Percentiles rank a stretch among this genome's conserved stretches.
Conservation (phyloP, 2,888 invertebrate genomes). For the Corythucha ciliata region DNA sequence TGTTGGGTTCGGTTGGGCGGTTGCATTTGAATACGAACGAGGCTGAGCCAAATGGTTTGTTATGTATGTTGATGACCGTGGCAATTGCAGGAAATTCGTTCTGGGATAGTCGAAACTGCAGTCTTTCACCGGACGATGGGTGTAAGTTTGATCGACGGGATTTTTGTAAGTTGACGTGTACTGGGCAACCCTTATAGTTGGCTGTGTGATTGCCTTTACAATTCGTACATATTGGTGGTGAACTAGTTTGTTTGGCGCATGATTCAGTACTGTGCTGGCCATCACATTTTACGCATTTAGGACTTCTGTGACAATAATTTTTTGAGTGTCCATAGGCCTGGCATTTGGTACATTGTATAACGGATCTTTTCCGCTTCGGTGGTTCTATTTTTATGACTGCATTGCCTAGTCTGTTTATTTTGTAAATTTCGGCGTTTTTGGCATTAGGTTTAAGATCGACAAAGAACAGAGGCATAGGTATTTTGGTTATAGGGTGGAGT, state of each 20-base stretch:
- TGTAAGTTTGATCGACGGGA: too few relatives aligned
- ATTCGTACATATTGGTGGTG: slow-evolving; percentile 9
- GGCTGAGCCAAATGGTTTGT: too few relatives aligned
- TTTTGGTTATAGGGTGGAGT: slow-evolving; percentile 14
- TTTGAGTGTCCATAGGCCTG: slow-evolving; percentile 13
- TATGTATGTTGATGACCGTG: too few relatives aligned
- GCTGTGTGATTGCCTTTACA: slow-evolving; percentile 14
- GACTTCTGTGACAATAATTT: slow-evolving; percentile 14
- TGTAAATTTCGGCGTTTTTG: slow-evolving; percentile 18
- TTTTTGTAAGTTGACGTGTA: slow-evolving; percentile 4
- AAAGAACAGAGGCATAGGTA: slow-evolving; percentile 15
- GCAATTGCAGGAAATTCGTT: too few relatives aligned
- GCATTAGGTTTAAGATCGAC: slow-evolving; percentile 15
- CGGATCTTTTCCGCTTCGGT: slow-evolving; percentile 6
- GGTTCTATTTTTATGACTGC: slow-evolving; percentile 16
- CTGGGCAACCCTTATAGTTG: slow-evolving; percentile 15
- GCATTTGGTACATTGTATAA: slow-evolving; percentile 14
- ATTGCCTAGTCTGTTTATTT: slow-evolving; percentile 1
- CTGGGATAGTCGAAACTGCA: too few relatives aligned
- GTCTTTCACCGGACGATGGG: too few relatives aligned
- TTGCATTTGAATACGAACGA: too few relatives aligned
- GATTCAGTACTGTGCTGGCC: slow-evolving; percentile 9
- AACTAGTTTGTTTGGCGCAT: not conserved
- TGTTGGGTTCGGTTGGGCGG: too few relatives aligned
- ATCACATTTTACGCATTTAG: slow-evolving; percentile 13